Evolutionary conservation across 2,797 vertebrate genomes (phyloP).

Genomic region (Sebastiscus tertius): DNA sequence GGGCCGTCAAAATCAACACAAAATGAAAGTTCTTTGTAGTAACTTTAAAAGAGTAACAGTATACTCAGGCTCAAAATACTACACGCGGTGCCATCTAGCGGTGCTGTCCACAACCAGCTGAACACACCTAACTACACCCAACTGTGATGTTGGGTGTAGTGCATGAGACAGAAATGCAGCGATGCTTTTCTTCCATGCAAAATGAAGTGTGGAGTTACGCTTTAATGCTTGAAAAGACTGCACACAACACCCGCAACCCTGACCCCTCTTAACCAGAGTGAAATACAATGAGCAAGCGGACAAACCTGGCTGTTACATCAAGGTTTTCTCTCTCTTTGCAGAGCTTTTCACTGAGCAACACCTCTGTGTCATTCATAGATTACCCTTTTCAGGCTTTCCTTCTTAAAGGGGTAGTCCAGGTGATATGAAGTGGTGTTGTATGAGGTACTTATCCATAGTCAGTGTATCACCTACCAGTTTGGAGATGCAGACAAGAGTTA

Average conservation of each 20-base stretch:
- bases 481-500: too few relatives aligned
- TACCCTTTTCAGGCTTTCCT: not conserved
- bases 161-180: not conserved
- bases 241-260: not conserved
- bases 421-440: too few relatives aligned
- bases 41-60: not conserved
- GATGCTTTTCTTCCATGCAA: not conserved
- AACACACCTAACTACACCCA: not conserved
- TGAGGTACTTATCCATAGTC: too few relatives aligned
- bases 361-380: not conserved
- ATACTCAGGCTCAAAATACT: not conserved
- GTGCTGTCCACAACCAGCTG: not conserved
- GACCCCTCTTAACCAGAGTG: not conserved
- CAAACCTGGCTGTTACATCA: not conserved
- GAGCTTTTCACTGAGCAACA: not conserved
- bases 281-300: not conserved
- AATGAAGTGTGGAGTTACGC: not conserved
- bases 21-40: too few relatives aligned
- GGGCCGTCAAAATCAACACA: too few relatives aligned
- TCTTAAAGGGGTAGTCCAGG: not conserved
- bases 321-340: not conserved
- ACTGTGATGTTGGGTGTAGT: not conserved
- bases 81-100: not conserved
- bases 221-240: not conserved
- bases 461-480: too few relatives aligned